phyloP scores from a whole-genome alignment of 2,797 vertebrate genomes.

The Sebastes alutus region DNA sequence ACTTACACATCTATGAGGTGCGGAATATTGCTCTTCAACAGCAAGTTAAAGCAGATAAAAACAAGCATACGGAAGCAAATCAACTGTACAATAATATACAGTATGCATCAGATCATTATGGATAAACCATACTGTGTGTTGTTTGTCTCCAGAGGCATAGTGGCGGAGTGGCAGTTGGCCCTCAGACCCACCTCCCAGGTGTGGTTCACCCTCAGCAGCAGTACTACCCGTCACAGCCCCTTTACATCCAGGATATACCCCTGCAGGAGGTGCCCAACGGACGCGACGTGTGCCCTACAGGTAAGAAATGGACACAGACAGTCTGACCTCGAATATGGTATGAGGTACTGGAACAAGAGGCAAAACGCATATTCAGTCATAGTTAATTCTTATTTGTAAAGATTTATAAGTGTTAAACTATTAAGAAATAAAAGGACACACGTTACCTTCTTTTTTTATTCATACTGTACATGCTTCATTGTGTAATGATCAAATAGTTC shows the following conservation, averaged over 20 bases:
- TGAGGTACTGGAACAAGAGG: background rate
- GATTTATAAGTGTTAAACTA: background rate
- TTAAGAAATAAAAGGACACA: background rate
- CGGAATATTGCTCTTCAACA: background rate
- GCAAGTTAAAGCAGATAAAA: background rate
- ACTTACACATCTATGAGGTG: background rate
- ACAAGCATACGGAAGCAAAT: background rate
- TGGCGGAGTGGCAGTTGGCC: slow-evolving; percentile 75
- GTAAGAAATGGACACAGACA: slow-evolving; percentile 76
- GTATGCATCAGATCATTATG: background rate
- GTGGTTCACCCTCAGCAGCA: slow-evolving; percentile 83
- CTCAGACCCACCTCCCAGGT: slow-evolving; percentile 83
- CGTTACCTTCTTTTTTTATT: background rate
- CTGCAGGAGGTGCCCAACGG: slow-evolving; percentile 95
- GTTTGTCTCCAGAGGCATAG: slow-evolving; percentile 82
- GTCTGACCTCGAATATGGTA: background rate
- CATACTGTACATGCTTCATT: background rate
- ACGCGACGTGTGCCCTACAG: slow-evolving; percentile 85
- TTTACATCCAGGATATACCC: slow-evolving; percentile 85
- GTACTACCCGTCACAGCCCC: slow-evolving; percentile 82
- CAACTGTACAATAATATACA: background rate
- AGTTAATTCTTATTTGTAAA: background rate
- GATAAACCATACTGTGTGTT: background rate
- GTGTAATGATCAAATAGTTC: background rate
- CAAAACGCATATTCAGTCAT: background rate